phyloP scores from a whole-genome alignment of 2,888 invertebrate genomes.

The Conops quadrifasciatus region DNA sequence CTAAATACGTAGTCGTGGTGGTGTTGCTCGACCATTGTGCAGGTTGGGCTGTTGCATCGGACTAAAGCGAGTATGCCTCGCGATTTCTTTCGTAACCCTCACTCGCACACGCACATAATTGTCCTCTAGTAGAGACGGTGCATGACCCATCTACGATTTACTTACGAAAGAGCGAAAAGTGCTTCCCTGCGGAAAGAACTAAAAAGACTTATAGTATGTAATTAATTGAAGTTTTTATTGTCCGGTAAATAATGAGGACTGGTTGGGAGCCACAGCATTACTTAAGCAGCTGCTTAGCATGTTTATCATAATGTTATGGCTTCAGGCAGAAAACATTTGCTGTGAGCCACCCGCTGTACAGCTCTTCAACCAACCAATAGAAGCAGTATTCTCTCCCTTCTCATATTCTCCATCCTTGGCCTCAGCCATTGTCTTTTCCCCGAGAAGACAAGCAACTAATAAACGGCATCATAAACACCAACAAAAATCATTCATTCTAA shows the following conservation, averaged over 20 bases:
- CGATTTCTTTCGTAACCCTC: conserved; percentile 19
- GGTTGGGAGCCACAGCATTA: conserved; percentile 16
- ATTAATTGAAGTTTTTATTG: conserved; percentile 52
- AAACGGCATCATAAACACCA: conserved; percentile 29
- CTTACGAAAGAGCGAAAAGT: conserved; percentile 20
- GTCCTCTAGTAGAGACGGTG: conserved; percentile 2
- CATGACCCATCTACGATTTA: conserved; percentile 20
- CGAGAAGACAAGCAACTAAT: conserved; percentile 28
- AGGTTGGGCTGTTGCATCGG: conserved; percentile 2
- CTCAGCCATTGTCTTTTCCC: conserved; percentile 45
- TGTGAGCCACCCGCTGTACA: neutral
- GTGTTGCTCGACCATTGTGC: neutral
- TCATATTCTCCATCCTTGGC: conserved; percentile 26
- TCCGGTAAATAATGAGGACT: conserved; percentile 23
- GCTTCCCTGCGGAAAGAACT: conserved; percentile 35
- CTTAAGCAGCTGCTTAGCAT: conserved; percentile 1
- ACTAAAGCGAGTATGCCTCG: neutral
- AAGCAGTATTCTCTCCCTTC: neutral
- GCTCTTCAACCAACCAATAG: neutral
- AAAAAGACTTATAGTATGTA: conserved; percentile 60
- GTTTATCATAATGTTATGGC: conserved; percentile 8
- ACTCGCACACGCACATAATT: neutral
- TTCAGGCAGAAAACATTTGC: conserved; percentile 22
- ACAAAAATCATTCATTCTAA: conserved; percentile 29
- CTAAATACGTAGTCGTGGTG: conserved; percentile 43